These are phyloP conservation scores for Cephus nigrinus DNA, from an alignment of 2,888 invertebrate genomes.

Conservation along the genomic window DNA sequence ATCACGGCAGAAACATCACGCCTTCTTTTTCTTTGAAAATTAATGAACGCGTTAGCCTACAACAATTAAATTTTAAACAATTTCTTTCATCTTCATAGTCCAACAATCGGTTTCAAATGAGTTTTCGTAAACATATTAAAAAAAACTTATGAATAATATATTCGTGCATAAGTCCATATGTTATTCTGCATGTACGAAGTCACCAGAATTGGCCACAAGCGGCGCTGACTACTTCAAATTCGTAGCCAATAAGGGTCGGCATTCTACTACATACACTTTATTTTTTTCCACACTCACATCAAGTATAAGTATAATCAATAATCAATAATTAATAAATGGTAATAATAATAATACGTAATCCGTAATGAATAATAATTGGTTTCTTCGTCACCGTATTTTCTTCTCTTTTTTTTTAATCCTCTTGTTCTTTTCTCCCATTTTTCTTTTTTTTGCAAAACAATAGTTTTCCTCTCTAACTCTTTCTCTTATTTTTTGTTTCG, in stretches of 20 bases:
- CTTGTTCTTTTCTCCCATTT: neutral
- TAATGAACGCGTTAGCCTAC: neutral
- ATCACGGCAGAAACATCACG: neutral
- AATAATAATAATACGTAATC: constrained; percentile 42
- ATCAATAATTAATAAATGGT: constrained; percentile 24
- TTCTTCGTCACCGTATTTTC: constrained; percentile 9
- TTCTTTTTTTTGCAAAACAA: neutral
- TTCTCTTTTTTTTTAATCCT: constrained; percentile 6
- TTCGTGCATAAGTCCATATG: neutral
- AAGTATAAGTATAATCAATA: constrained; percentile 42
- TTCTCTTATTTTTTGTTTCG: neutral
- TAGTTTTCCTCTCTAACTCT: neutral
- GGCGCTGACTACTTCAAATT: neutral
- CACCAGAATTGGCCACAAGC: neutral
- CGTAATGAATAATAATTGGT: constrained; percentile 34
- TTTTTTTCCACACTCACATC: constrained; percentile 50
- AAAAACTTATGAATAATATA: neutral
- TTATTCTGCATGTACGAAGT: neutral
- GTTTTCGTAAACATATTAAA: neutral
- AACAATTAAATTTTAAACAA: too few relatives aligned
- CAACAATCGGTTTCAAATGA: neutral
- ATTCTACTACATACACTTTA: constrained; percentile 49
- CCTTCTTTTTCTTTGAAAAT: neutral
- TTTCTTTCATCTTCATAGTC: neutral
- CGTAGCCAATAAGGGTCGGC: neutral